Base-by-base conservation (phyloP, 2,113 vertebrate species). In the Gobio gobio region DNA sequence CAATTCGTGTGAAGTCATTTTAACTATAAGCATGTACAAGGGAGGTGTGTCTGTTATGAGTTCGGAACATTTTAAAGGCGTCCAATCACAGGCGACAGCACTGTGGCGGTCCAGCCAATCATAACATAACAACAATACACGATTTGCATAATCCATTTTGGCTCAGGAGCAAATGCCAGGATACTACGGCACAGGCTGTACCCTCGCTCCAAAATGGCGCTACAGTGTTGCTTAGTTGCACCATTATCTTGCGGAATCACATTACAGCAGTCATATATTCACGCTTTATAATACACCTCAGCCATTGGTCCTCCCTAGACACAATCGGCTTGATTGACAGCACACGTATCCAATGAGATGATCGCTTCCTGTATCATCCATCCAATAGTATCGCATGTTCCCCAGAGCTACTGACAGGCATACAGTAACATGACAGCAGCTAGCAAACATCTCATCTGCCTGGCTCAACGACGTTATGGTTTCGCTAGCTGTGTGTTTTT, bases 401-500 rank as follows among this genome's bases (percentile, higher is more conserved):
- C 2, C 66, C 26, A 20, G n/a, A 18, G 29, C 58, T 5, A 3
- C 10, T n/a, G 29, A 58, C 45, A 58, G 75, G 45, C 22, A 13
- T 29, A 61, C 78, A 82, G 83, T 78, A 89, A 89, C 86, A 79
- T 89, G 87, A 89, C 87, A 83, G 87, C 82, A 64, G 45, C 51
- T 83, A 83, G 59, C 82, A 51, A 77, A 80, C 87, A 56, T 86
- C 78, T 82, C 82, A 59, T 78, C 86, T 73, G 82, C 63, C 70
- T 58, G 76, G 29, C 24, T 56, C 58, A 78, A 43, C 68, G 78
- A 88, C 73, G 84, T 47, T 70, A 79, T 82, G 61, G 66, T 87
- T 87, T 82, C 26, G 68, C 49, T 56, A 64, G 83, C 87, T 72
- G 40, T 49, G 85, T 40, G 74, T 54, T 86, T 79, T 82, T 83